A percentile compares a stretch with the other conserved stretches of the same genome.
phyloP scores from a whole-genome alignment of 2,797 vertebrate species.

The Manis pentadactyla region DNA sequence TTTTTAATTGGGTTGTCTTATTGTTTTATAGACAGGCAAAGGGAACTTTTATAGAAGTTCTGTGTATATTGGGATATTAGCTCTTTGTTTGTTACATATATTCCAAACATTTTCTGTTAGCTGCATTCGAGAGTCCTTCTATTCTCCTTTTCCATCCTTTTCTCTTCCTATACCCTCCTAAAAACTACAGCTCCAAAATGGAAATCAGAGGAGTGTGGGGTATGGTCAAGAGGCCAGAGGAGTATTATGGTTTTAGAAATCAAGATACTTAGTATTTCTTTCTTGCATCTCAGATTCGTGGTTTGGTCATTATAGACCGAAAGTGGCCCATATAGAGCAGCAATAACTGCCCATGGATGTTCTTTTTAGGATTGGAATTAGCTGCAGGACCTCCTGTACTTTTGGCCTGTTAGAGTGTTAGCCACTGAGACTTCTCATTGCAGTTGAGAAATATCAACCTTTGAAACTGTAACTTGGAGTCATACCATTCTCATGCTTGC shows the following conservation, averaged over 20 bases:
- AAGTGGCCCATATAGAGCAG: background rate
- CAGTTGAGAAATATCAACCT: background rate
- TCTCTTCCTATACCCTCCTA: background rate
- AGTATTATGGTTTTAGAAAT: background rate
- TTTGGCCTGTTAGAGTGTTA: background rate
- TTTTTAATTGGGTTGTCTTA: background rate
- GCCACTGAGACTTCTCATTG: background rate
- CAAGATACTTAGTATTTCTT: background rate
- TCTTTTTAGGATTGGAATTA: background rate
- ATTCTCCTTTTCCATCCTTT: background rate
- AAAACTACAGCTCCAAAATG: background rate
- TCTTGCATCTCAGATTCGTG: background rate
- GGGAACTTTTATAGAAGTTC: background rate
- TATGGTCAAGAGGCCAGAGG: background rate
- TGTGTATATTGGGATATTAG: background rate
- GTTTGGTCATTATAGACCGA: background rate
- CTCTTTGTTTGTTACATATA: background rate
- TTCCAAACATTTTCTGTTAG: constrained; percentile 39
- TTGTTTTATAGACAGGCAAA: background rate
- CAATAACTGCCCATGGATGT: background rate
- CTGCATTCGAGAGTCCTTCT: background rate
- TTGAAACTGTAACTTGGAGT: background rate
- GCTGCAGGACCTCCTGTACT: background rate
- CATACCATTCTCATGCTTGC: background rate
- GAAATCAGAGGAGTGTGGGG: background rate